These are phyloP conservation scores for Apistogramma diplotaenia DNA, from an alignment of 2,113 vertebrate species.

Conservation along the genomic window DNA sequence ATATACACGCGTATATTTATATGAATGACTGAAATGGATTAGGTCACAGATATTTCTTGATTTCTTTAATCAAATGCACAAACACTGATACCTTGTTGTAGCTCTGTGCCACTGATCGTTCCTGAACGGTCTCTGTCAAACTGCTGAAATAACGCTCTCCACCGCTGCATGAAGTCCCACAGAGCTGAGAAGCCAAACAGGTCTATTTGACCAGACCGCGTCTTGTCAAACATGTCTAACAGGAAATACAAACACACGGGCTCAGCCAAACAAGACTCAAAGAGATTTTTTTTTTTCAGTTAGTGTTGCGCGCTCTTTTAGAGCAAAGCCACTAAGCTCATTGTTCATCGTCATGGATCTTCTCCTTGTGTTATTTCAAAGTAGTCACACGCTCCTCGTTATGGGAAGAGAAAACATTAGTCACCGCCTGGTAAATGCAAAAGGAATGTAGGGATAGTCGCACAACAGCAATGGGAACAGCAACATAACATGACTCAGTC, in stretches of 20 bases:
- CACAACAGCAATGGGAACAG: neutral
- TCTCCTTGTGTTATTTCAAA: neutral
- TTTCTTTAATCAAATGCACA: neutral
- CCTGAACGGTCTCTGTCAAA: slow-evolving; percentile 90
- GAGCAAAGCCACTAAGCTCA: neutral
- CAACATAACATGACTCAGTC: neutral
- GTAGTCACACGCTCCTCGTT: slow-evolving; percentile 15
- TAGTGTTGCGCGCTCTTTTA: neutral
- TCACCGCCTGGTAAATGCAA: slow-evolving; percentile 17
- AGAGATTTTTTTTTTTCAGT: neutral
- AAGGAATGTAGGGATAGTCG: slow-evolving; percentile 27
- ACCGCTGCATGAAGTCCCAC: slow-evolving; percentile 89
- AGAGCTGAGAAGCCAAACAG: slow-evolving; percentile 88
- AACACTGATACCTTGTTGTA: slow-evolving; percentile 86
- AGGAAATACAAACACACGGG: neutral
- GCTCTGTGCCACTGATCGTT: slow-evolving; percentile 82
- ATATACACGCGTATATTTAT: neutral
- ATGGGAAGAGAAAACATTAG: neutral
- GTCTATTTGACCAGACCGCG: slow-evolving; percentile 85
- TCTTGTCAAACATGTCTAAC: slow-evolving; percentile 95
- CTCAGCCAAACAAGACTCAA: neutral
- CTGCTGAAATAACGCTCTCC: slow-evolving; percentile 91
- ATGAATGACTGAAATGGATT: neutral
- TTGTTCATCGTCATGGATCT: neutral
- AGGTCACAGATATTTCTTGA: neutral